Evolutionary conservation across 1,140 invertebrate genomes (phyloP), one percentile per base, ranked within the genome.

Genomic region (Drosophila orena): DNA sequence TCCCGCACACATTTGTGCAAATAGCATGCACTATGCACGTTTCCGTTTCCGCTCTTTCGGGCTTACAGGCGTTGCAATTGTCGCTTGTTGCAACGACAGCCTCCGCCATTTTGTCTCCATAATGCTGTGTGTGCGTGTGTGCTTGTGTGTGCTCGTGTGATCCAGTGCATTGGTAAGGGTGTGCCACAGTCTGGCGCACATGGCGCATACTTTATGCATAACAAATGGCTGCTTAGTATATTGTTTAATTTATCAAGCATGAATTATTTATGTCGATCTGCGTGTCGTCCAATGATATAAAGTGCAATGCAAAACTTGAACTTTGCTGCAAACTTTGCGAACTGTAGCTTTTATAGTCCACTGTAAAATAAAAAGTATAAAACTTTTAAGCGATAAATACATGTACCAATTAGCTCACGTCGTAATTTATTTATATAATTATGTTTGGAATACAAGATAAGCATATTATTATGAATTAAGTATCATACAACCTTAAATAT

Each of bases 241-340:
- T 90, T 89, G 85, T 89, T 89, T 89, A 89, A 89, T 89, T 89
- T 89, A 89, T 89, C 84, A 90, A 80, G 80, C 80, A 90, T 89
- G 84, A 80, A 89, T 84, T 89, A 89, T 89, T 90, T 89, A 89
- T 89, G 85, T 74, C 60, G 46, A 77, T 70, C 34, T 69, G 47
- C 52, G 61, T 69, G 46, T 62, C 70, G 34, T 74, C 52, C 62
- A 56, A 56, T 57, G 71, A 52, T 70, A 74, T 73, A 81, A 74
- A 86, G 62, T 70, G 56, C 34, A 66, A 56, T 59, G 42, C 60
- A 38, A 52, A 72, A 65, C 81, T 72, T 64, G 46, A 68, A 42
- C 73, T 68, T 77, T 68, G 42, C 49, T 20, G 38, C n/a, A 27
- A 27, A 54, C 50, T 58, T 75, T 40, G 43, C 46, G 10, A 38